These are phyloP conservation scores for Hozukius guyotensis DNA, from an alignment of 2,797 vertebrate genomes.

Conservation along the genomic window DNA sequence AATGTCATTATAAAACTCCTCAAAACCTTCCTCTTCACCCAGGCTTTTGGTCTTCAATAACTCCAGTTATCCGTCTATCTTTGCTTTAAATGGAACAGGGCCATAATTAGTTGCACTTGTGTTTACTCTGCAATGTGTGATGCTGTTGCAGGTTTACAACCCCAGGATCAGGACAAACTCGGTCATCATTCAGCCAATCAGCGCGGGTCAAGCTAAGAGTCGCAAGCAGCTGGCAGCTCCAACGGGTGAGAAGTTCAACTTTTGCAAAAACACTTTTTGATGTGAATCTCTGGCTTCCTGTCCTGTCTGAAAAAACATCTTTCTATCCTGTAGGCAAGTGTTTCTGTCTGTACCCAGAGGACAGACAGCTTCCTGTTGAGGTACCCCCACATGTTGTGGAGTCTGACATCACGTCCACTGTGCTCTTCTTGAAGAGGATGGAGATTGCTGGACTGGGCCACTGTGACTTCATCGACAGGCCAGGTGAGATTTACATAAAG, in stretches of 20 bases:
- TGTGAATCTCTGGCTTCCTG: neutral
- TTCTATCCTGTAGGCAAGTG: constrained; percentile 83
- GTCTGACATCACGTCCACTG: constrained; percentile 86
- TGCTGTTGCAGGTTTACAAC: constrained; percentile 87
- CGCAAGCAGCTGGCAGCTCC: constrained; percentile 81
- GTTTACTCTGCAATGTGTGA: neutral
- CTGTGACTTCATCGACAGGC: constrained; percentile 89
- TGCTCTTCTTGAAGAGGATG: constrained; percentile 92
- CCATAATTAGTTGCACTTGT: too few species aligned
- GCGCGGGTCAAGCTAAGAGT: constrained; percentile 83
- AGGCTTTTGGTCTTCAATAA: too few species aligned
- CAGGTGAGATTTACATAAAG: constrained; percentile 76
- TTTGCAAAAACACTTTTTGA: neutral
- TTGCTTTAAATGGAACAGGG: too few species aligned
- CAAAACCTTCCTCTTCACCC: too few species aligned
- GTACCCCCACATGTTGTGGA: constrained; percentile 83
- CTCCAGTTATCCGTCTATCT: too few species aligned
- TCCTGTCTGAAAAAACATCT: neutral
- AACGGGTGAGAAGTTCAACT: constrained; percentile 63
- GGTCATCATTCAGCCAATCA: constrained; percentile 86
- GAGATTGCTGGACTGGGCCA: constrained; percentile 88
- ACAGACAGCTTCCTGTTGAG: constrained; percentile 83
- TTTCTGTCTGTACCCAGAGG: constrained; percentile 90
- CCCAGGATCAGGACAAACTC: constrained; percentile 91
- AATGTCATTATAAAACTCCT: neutral